Base-by-base conservation (phyloP, 2,113 vertebrate genomes). In the Orthochromis malagaraziensis region DNA sequence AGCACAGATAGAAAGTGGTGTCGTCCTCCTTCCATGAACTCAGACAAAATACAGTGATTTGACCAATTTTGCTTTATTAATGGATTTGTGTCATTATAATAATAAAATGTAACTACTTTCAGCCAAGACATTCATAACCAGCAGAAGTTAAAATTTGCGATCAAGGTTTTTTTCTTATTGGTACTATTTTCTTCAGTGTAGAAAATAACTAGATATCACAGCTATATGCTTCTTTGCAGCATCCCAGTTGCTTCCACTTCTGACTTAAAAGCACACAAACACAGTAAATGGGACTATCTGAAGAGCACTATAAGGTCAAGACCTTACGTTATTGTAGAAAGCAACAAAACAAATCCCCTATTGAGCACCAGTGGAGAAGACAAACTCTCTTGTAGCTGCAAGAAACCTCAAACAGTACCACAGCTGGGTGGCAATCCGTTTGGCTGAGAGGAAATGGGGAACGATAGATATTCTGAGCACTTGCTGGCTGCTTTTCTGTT, bases 401-500 rank as follows among this genome's bases (percentile, higher is more conserved):
- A 65, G 3, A 65, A n/a, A 75, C 24, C 24, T 75, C 24, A 12
- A 47, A 77, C 16, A 12, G 42, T 49, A 31, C 42, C 70, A 49
- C 2, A 47, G 1, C 9, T 47, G 24, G 42, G 42, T 75, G 42
- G 42, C 40, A 75, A 49, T 12, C 70, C 3, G 0, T 75, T 75
- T 75, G 0, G 40, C 40, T 75, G 1, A 29, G 24, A 47, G 24
- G 24, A 47, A 75, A 47, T 0, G 0, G 21, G 42, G 9, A 75
- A 49, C 6, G 1, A 47, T 1, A 0, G 5, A 42, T 13, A 49
- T 16, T 9, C 12, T 29, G 38, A 47, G 40, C 11, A 0, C 80
- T 14, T 51, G 58, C 45, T 68, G 29, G 31, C 19, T 63, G 31
- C 13, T 38, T 53, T 24, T 35, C 47, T 53, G 14, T 75, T 75